Conservation (phyloP, 2,797 vertebrate genomes). For the Distichodus sexfasciatus region DNA sequence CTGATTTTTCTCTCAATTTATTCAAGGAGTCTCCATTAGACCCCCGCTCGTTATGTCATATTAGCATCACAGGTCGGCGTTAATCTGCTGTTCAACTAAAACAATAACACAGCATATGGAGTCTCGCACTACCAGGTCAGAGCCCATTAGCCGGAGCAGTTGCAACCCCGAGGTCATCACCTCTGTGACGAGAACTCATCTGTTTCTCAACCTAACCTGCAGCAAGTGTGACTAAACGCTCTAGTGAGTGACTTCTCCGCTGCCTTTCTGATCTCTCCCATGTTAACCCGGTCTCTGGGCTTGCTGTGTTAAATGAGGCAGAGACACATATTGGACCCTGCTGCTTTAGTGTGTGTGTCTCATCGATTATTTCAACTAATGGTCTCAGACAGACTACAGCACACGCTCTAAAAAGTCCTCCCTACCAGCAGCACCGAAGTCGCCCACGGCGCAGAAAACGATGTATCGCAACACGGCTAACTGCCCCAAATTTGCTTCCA, state of each 20-base stretch:
- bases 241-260: neutral
- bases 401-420: neutral
- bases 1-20: too few species aligned
- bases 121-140: too few species aligned
- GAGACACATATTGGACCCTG: neutral
- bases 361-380: conserved; percentile 1
- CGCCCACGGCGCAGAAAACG: neutral
- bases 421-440: neutral
- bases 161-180: neutral
- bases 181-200: neutral
- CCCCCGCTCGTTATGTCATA: too few species aligned
- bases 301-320: neutral
- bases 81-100: too few species aligned
- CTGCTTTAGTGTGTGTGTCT: neutral
- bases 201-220: neutral
- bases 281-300: neutral
- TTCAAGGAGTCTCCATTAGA: too few species aligned
- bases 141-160: neutral
- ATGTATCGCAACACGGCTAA: neutral
- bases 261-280: neutral
- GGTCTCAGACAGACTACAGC: neutral
- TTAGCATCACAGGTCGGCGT: too few species aligned
- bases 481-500: neutral
- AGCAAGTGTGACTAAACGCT: neutral
- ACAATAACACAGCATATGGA: too few species aligned